Base-by-base conservation (phyloP, 2,797 vertebrate genomes). In the Centropyge bicolor region DNA sequence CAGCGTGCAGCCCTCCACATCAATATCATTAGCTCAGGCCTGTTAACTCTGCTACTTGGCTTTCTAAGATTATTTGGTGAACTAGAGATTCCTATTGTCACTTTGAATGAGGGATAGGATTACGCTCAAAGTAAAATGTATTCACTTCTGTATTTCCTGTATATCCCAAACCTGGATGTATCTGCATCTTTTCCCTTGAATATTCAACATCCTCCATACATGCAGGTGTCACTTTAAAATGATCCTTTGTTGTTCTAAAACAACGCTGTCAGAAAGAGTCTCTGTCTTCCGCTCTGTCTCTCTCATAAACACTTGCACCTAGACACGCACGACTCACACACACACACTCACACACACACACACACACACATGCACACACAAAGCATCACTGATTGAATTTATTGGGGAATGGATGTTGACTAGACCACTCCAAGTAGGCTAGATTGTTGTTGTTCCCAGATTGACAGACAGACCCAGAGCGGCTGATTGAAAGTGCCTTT, bases 401-500 rank as follows among this genome's bases (percentile, higher is more conserved):
- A 94, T 94, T 91, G 91, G 88, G 88, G 93, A 95, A 93, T 94
- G 92, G 93, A 95, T 94, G 93, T 94, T 93, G 93, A 94, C 93
- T 93, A 92, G 91, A 93, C 90, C 92, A 91, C 93, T 94, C 90
- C 93, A 92, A 92, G 92, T 86, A 89, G 92, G 89, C 93, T 91
- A 92, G 93, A 94, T 94, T 94, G 94, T 94, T 94, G 93, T 94
- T 94, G 92, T 94, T 94, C 90, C 85, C 86, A 86, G 93, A 93
- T 92, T 94, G 93, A 93, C 92, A 93, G 93, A 93, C 92, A 93
- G 91, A 93, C 91, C 89, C 92, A 85, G 88, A 88, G 92, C 86
- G 81, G 91, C 91, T 95, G 94, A 95, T 94, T 95, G 93, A 94
- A 95, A 95, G 93, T 94, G 93, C 93, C 92, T 95, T 94, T 94